Base-by-base conservation (phyloP, 2,797 vertebrate genomes). In the Cirrhinus molitorella region DNA sequence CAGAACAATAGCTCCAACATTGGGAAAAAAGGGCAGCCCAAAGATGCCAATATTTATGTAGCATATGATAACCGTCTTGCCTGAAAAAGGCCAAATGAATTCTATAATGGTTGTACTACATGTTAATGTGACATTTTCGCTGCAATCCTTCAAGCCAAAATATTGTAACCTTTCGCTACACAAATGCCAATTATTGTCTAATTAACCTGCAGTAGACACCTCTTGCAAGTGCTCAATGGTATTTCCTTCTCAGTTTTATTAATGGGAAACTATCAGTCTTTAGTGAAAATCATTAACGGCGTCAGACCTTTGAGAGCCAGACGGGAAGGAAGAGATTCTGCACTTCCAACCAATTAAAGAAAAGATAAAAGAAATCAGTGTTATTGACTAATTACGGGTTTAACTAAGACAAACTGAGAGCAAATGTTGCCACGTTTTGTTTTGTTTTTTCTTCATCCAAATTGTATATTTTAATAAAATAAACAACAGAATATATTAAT, bases 71-170 rank as follows among this genome's bases (percentile, higher is more conserved):
- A 34, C 55, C 49, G 67, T 23, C 77, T 72, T 40, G 66, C 25
- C 5, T 79, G 85, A 49, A 73, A 87, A 86, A 80, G 82, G 74
- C 84, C 57, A 88, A 85, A 91, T 85, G 81, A 87, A 88, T 79
- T 76, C 86, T 92, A 90, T 86, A 87, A 83, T 75, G 87, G 79
- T 87, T 83, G 82, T 65, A 88, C 88, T 87, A 87, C 90, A 92
- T 93, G 89, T 86, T 92, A 93, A 92, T 93, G 90, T 93, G 91
- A 93, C 93, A 93, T 93, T 94, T 94, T 78, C 83, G 57, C 75
- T 57, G 79, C 83, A 88, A 80, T 80, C 86, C 88, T 59, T 83
- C 72, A 84, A 77, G 90, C 87, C 87, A 85, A 88, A 89, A 90
- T 89, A 92, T 86, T 87, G 83, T 81, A 85, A 90, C 87, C 85